Evolutionary conservation across 1,140 invertebrate species (phyloP).

Genomic region (Drusus annulatus): DNA sequence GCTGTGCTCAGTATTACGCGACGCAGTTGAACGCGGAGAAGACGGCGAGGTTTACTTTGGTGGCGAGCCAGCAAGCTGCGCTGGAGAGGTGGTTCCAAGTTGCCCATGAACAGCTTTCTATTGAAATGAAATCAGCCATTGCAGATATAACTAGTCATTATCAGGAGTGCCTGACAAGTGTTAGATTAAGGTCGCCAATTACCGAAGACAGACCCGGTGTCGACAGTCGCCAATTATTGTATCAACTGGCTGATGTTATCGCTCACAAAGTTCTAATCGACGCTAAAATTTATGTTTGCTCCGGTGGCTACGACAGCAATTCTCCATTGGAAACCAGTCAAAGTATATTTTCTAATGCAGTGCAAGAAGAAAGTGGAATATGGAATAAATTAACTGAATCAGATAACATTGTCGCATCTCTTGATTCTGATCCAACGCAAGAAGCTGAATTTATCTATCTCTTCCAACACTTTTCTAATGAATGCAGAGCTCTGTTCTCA

Average conservation of each 20-base stretch:
- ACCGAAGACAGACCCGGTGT: conserved; percentile 65
- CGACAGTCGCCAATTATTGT: conserved; percentile 73
- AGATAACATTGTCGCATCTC: conserved; percentile 66
- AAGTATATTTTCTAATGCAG: conserved; percentile 44
- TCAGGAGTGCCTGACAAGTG: conserved; percentile 72
- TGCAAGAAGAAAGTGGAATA: conserved; percentile 55
- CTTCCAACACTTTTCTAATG: conserved; percentile 74
- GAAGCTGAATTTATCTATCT: conserved; percentile 76
- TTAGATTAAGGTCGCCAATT: conserved; percentile 64
- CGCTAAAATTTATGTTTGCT: conserved; percentile 64
- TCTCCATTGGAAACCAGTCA: conserved; percentile 46
- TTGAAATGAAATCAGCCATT: conserved; percentile 79
- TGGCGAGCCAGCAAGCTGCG: conserved; percentile 74
- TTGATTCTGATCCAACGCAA: conserved; percentile 68
- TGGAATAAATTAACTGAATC: conserved; percentile 52
- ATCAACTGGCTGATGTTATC: conserved; percentile 81
- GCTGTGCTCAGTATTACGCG: conserved; percentile 78
- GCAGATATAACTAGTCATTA: conserved; percentile 77
- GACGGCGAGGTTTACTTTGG: conserved; percentile 70
- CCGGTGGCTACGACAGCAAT: conserved; percentile 48
- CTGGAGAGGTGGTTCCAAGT: conserved; percentile 80
- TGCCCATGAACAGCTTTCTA: conserved; percentile 77
- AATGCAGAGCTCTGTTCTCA: conserved; percentile 73
- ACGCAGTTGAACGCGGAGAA: conserved; percentile 69
- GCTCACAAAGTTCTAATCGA: conserved; percentile 85